Conservation (phyloP, 2,888 invertebrate species). For the Phrixothrix hirtus region DNA sequence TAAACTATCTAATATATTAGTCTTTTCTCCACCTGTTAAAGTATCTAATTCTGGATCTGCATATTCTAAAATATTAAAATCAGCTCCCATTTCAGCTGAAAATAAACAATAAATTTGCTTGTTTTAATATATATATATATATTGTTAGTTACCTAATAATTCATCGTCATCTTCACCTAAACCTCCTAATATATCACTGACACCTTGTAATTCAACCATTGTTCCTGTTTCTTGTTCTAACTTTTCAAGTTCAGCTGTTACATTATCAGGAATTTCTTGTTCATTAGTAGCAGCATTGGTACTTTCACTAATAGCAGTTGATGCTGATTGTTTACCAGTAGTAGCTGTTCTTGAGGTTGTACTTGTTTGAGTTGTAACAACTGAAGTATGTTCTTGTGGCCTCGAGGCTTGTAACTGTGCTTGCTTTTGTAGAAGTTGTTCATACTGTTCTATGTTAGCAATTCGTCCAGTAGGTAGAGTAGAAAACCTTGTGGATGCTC, state of each 20-base stretch:
- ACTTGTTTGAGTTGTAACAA: conserved; percentile 33
- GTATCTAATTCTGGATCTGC: conserved; percentile 91
- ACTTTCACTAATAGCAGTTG: conserved; percentile 31
- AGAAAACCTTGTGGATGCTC: conserved; percentile 14
- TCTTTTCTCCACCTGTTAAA: conserved; percentile 75
- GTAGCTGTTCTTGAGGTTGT: conserved; percentile 28
- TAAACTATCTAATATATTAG: conserved; percentile 83
- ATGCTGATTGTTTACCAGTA: conserved; percentile 25
- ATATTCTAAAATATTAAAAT: conserved; percentile 94
- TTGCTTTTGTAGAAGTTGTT: conserved; percentile 27
- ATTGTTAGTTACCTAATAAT: conserved; percentile 61
- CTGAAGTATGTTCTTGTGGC: conserved; percentile 27
- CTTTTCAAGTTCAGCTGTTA: conserved; percentile 70
- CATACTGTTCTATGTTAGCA: conserved; percentile 26
- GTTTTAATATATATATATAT: neutral
- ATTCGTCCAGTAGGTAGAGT: conserved; percentile 4
- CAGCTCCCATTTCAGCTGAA: conserved; percentile 86
- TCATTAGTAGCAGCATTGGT: conserved; percentile 53
- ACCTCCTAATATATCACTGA: conserved; percentile 79
- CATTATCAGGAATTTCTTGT: conserved; percentile 68
- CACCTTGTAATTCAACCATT: conserved; percentile 65
- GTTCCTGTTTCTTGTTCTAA: conserved; percentile 68
- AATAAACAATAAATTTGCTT: conserved; percentile 17
- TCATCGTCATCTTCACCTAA: conserved; percentile 86
- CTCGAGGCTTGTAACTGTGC: conserved; percentile 14